Evolutionary conservation across 2,888 invertebrate genomes (phyloP).

Genomic region (Sarcophaga caerulescens): DNA sequence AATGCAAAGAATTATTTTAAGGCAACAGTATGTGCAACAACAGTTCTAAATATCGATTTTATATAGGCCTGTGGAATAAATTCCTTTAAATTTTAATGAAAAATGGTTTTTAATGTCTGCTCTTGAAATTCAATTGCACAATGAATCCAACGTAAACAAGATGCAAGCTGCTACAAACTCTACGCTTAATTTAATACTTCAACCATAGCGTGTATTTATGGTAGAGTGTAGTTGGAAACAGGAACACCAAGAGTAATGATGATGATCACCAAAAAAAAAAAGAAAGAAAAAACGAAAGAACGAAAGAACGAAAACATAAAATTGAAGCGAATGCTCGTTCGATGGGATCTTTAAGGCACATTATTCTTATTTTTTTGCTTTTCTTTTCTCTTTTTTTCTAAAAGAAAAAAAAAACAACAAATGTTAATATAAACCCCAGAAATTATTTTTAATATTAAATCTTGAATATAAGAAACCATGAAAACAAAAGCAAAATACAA

Average conservation of each 20-base stretch:
- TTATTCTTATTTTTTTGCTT: background rate
- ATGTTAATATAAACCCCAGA: background rate
- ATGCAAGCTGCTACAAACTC: background rate
- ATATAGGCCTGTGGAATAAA: no score
- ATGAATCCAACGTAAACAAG: no score
- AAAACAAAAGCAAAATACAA: conserved; percentile 13
- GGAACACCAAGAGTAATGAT: background rate
- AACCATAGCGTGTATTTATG: background rate
- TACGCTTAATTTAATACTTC: background rate
- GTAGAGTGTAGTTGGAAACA: background rate
- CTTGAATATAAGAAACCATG: background rate
- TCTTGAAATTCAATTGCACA: no score
- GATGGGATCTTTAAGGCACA: conserved; percentile 7
- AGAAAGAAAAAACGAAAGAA: no score
- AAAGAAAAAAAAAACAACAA: background rate
- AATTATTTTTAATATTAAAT: conserved; percentile 20
- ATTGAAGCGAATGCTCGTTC: conserved; percentile 13
- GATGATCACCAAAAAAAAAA: conserved; percentile 5
- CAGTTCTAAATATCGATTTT: no score
- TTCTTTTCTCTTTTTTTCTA: background rate
- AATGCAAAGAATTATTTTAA: no score
- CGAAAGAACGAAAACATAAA: background rate
- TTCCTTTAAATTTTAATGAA: no score
- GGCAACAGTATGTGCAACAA: no score
- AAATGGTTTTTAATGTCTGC: no score